Evolutionary conservation across 2,113 vertebrate genomes (phyloP).

Genomic region (Forbesichthys agassizii): DNA sequence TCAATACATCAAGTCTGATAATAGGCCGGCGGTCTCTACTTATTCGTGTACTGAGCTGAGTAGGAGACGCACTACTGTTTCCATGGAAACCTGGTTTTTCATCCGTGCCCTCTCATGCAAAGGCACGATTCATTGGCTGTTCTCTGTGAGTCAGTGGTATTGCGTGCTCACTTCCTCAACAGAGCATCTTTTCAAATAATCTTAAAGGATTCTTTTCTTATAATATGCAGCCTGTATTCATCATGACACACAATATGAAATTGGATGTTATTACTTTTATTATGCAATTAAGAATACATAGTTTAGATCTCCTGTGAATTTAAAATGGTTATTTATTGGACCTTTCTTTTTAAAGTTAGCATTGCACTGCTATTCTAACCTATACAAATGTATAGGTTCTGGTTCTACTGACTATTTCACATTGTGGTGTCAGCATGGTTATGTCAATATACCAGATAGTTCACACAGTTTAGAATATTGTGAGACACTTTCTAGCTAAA

Average conservation of each 20-base stretch:
- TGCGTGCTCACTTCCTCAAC: slow-evolving; percentile 23
- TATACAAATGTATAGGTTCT: too few relatives aligned
- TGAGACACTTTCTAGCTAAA: too few relatives aligned
- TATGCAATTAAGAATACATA: too few relatives aligned
- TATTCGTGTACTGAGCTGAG: slow-evolving; percentile 51
- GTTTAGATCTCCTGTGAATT: too few relatives aligned
- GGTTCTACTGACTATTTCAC: too few relatives aligned
- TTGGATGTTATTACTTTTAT: too few relatives aligned
- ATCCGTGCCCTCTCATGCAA: slow-evolving; percentile 30
- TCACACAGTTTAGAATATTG: too few relatives aligned
- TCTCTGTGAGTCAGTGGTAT: slow-evolving; percentile 41
- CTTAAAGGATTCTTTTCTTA: not conserved
- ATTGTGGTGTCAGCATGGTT: too few relatives aligned
- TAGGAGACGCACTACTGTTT: slow-evolving; percentile 63
- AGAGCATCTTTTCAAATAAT: slow-evolving; percentile 25
- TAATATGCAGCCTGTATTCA: not conserved
- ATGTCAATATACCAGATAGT: too few relatives aligned
- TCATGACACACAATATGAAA: not conserved
- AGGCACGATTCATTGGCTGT: slow-evolving; percentile 49
- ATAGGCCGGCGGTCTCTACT: slow-evolving; percentile 47
- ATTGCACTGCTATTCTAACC: too few relatives aligned
- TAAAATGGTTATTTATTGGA: too few relatives aligned
- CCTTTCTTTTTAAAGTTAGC: too few relatives aligned
- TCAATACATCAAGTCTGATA: slow-evolving; percentile 51
- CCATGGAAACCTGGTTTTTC: slow-evolving; percentile 62